These are phyloP conservation scores for Labeo catla DNA, from an alignment of 2,113 vertebrate species.

Conservation along the genomic window DNA sequence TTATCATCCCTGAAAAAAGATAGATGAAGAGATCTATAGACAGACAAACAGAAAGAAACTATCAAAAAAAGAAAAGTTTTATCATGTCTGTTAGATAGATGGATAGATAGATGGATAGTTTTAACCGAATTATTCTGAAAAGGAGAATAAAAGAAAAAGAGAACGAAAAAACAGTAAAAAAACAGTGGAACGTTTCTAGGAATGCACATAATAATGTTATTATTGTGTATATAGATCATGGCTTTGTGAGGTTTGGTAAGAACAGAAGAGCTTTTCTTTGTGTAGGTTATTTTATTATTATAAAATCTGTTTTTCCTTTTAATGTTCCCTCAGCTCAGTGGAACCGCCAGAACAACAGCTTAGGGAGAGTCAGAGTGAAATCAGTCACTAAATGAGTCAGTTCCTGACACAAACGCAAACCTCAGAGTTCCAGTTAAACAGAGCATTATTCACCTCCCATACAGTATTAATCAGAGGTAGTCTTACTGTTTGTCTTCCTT, in stretches of 20 bases:
- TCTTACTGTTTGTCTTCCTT: not conserved
- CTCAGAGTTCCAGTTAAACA: conserved; percentile 79
- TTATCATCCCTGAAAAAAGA: no score
- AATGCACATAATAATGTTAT: not conserved
- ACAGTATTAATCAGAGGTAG: not conserved
- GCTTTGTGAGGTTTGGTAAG: not conserved
- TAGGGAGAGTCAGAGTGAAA: conserved; percentile 78
- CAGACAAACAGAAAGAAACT: no score
- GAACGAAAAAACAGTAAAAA: not conserved
- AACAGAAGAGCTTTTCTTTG: conserved; percentile 1
- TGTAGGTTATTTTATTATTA: conserved; percentile 1
- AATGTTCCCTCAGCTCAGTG: not conserved
- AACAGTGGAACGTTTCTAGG: not conserved
- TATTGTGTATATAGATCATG: not conserved
- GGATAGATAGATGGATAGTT: not conserved
- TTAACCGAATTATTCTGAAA: not conserved
- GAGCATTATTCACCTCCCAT: not conserved
- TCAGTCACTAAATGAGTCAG: conserved; percentile 87
- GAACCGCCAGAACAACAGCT: not conserved
- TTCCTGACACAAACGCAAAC: conserved; percentile 84
- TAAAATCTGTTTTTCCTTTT: not conserved
- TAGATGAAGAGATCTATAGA: no score
- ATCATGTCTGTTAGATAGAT: not conserved
- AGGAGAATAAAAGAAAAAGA: not conserved
- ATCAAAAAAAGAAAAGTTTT: not conserved